Conservation (phyloP, 2,797 vertebrate genomes). For the Esox lucius region DNA sequence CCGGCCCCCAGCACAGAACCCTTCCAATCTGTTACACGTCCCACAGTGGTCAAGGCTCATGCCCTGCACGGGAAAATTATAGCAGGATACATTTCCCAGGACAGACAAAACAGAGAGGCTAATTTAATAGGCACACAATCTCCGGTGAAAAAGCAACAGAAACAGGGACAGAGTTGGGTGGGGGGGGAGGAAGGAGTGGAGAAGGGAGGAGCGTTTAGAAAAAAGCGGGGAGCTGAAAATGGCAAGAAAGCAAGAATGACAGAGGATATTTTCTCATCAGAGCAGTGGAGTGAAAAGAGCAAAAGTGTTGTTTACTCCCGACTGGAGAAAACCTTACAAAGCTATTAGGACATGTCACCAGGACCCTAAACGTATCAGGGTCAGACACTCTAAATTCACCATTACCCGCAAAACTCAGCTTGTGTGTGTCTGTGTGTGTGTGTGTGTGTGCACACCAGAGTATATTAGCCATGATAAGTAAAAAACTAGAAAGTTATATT, state of each 20-base stretch:
- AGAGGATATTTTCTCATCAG: neutral
- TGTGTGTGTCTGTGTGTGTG: slow-evolving; percentile 5
- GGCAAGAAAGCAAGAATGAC: neutral
- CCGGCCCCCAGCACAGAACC: slow-evolving; percentile 73
- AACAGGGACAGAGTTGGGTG: neutral
- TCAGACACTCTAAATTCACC: neutral
- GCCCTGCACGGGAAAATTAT: slow-evolving; percentile 76
- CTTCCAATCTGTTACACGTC: slow-evolving; percentile 30
- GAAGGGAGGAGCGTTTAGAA: neutral
- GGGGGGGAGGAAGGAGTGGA: neutral
- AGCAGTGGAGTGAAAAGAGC: neutral
- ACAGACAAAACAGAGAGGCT: slow-evolving; percentile 71
- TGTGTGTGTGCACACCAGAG: neutral
- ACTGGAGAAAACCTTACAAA: neutral
- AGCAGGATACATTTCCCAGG: slow-evolving; percentile 76
- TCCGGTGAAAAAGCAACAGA: neutral
- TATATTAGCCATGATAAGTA: neutral
- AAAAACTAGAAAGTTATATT: neutral
- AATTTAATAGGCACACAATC: neutral
- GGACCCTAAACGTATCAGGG: no score
- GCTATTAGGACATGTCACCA: no score
- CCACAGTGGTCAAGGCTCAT: slow-evolving; percentile 31
- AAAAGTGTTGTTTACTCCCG: neutral
- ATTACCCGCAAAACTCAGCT: neutral
- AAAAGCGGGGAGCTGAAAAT: neutral